Evolutionary conservation across 2,888 invertebrate genomes (phyloP), one percentile per base, ranked within the genome.

Genomic region (Nomada lathburiana): DNA sequence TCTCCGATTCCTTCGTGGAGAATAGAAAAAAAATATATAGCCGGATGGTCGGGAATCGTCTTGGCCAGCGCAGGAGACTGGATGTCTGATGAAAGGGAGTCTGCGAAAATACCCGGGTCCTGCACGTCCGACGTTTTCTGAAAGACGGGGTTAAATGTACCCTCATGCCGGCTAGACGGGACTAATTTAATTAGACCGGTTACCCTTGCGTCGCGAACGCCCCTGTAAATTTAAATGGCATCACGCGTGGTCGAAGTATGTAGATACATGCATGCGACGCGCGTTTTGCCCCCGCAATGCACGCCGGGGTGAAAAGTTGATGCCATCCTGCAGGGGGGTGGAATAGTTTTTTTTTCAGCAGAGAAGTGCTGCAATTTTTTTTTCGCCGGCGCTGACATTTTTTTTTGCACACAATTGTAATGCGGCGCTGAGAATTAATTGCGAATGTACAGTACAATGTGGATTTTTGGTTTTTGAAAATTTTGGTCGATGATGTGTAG

Each of bases 181-280:
- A 71, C 84, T 88, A 86, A 90, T 89, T 88, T 83, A 84, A 90
- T 89, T 88, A 88, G 76, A 76, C 81, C 83, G 82, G 83, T 89
- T 84, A 86, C 76, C 65, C 81, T 68, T 70, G 72, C 82, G 79
- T 80, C 76, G 72, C 76, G 80, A 77, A 60, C 76, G 79, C 63
- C 83, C 78, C 80, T 75, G 76, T 81, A 88, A 86, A 85, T 88
- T 88, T 83, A 82, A 85, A 88, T 77, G 76, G 73, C 36, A 36
- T 11, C 80, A 69, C 47, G 47, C 47, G 16, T 11, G 47, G 47
- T 47, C 13, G 47, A 47, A 16, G 16, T 36, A 36, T 7, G 36
- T 47, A 16, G 47, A 47, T 47, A 36, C 77, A 65, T 59, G 63
- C 52, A 29, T 29, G 63, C 29, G 26, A 69, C 52, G 26, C n/a